Base-by-base conservation (phyloP, 1,140 invertebrate species). In the Leucophenga varia region DNA sequence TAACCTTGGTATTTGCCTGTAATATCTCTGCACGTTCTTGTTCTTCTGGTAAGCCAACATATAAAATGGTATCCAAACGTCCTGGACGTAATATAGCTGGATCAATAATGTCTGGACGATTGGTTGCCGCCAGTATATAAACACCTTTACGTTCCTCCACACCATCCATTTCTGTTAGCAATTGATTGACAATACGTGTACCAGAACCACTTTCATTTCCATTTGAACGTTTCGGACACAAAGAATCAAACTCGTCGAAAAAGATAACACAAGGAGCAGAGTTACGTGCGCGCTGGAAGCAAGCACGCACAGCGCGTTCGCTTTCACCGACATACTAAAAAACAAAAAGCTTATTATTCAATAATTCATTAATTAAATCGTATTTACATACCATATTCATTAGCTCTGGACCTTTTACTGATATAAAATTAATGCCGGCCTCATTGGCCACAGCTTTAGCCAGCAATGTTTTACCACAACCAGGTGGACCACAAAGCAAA, bases 111-210 rank as follows among this genome's bases (percentile, higher is more conserved):
- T 98, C 96, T 37, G 94, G 93, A 58, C 95, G 80, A 81, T 99
- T 99, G 20, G 92, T 97, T 0, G 96, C 96, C 3, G 91, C 97
- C 78, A 99, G 86, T 3, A 99, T 80, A 75, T 93, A 98, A 3
- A 98, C 96, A 8, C 88, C 89, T 60, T 91, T 86, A 37, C 93
- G 81, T 21, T 83, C 84, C 74, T 95, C 90, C 12, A 98, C 82
- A 5, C 97, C 97, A 75, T 99, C 96, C 95, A 99, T 98, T 82
- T 99, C 97, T 1, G 96, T 98, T 16, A 99, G 76, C 63, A 99
- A 80, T 75, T 98, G 96, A 76, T 98, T 99, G 0, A 99, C 95
- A 14, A 99, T 89, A 14, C 95, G 82, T 8, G 85, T 86, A 3
- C 82, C 82, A 0, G 86, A 83, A 4, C 85, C 83, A 51, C 83